Evolutionary conservation across 92 coral and sea anemone genomes (phyloP).

Genomic region (Muricea muricata): DNA sequence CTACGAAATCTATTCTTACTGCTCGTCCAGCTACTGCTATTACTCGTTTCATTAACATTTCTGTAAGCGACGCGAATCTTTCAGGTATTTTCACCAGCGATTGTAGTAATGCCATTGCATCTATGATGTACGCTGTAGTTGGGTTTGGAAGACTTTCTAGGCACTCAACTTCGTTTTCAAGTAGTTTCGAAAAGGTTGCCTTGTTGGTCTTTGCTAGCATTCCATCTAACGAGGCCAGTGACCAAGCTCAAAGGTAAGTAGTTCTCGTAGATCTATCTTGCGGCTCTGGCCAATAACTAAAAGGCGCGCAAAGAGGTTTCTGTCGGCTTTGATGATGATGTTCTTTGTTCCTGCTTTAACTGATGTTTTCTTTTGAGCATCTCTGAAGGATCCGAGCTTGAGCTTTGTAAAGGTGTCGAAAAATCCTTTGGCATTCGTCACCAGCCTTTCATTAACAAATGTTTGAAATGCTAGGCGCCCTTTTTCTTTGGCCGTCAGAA

Average conservation of each 20-base stretch:
- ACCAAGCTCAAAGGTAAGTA: slow-evolving; percentile 68
- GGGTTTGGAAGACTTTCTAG: slow-evolving; percentile 48
- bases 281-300: slow-evolving; percentile 73
- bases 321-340: slow-evolving; percentile 59
- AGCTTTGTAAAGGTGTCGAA: slow-evolving; percentile 65
- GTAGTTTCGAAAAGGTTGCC: slow-evolving; percentile 58
- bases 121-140: slow-evolving; percentile 67
- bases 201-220: slow-evolving; percentile 67
- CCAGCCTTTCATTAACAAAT: slow-evolving; percentile 56
- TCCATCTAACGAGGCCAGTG: slow-evolving; percentile 54
- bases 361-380: slow-evolving; percentile 44
- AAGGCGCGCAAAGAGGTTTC: slow-evolving; percentile 69
- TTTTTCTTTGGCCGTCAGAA: slow-evolving; percentile 53
- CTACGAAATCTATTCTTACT: slow-evolving; percentile 60
- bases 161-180: slow-evolving; percentile 60
- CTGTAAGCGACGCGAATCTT: slow-evolving; percentile 59
- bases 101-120: slow-evolving; percentile 71
- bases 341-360: slow-evolving; percentile 41
- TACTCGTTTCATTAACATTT: slow-evolving; percentile 41
- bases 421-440: too few species aligned
- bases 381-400: slow-evolving; percentile 66
- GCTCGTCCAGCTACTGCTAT: slow-evolving; percentile 66
- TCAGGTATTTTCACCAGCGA: slow-evolving; percentile 54
- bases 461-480: slow-evolving; percentile 41
- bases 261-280: slow-evolving; percentile 58